Evolutionary conservation across 2,113 vertebrate species (phyloP), one percentile per base, ranked within the genome.

Genomic region (Sander vitreus): DNA sequence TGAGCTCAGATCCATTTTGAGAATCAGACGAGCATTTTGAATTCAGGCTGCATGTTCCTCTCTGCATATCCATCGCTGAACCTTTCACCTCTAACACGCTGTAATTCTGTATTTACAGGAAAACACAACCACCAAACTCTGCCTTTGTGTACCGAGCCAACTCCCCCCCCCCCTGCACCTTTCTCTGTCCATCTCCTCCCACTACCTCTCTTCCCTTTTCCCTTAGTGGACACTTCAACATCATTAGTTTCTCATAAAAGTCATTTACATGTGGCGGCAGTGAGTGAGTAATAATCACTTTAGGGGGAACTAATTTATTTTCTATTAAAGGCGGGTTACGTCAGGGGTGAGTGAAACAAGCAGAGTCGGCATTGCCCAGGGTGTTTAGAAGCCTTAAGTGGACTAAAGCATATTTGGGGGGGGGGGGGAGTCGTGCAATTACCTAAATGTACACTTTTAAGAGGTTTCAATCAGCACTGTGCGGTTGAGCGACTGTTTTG

Each of bases 211-310:
- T 59, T 70, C 50, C 59, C 64, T 73, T 83, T 90, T 76, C 85
- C 85, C 85, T 90, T 77, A 85, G 88, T 85, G 80, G 84, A 90
- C 89, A 80, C 90, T 89, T 70, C 81, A 73, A 81, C 93, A 91
- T 94, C 92, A 93, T 93, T 93, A 90, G 92, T 93, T 94, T 88
- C 92, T 92, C 91, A 93, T 93, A 90, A 91, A 94, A 91, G 90
- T 93, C 84, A 91, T 93, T 94, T 94, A 92, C 91, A 94, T 94
- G 93, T 89, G 86, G 90, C 73, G 73, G 88, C 86, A 77, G 81
- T 74, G 88, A 91, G 87, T 91, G 88, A 94, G 90, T 84, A 92
- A 91, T 93, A 91, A 93, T 91, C 93, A 92, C 92, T 93, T 93
- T 89, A 90, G 87, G 84, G 83, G 86, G 88, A 87, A 89, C 89